Evolutionary conservation across 1,140 invertebrate species (phyloP).

Genomic region (Zaprionus lachaisei): DNA sequence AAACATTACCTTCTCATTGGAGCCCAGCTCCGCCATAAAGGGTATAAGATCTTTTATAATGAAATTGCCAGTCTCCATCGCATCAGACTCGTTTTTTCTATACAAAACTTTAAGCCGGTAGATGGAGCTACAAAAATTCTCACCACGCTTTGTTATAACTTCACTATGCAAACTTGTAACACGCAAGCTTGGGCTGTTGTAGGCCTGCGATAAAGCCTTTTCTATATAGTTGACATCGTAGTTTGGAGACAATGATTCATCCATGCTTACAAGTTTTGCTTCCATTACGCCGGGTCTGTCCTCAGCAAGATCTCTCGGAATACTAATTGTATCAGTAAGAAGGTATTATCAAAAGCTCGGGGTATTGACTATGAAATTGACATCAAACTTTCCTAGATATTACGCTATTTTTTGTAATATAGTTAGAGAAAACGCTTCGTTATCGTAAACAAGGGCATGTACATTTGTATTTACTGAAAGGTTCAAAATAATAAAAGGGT

Average conservation of each 20-base stretch:
- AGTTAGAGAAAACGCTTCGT: neutral
- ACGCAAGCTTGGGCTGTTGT: slow-evolving; percentile 36
- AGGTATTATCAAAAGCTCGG: neutral
- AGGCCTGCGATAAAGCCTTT: slow-evolving; percentile 53
- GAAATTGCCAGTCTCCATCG: slow-evolving; percentile 36
- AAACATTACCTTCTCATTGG: slow-evolving; percentile 62
- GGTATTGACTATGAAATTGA: neutral
- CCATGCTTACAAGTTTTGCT: slow-evolving; percentile 9
- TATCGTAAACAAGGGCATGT: neutral
- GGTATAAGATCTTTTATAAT: slow-evolving; percentile 65
- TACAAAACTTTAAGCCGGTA: slow-evolving; percentile 57
- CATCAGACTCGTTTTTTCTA: slow-evolving; percentile 26
- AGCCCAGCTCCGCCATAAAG: slow-evolving; percentile 50
- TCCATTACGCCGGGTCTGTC: neutral
- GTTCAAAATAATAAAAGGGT: no score
- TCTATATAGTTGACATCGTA: slow-evolving; percentile 42
- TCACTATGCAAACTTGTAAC: slow-evolving; percentile 49
- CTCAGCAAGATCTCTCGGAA: neutral
- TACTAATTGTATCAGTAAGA: neutral
- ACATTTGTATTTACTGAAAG: no score
- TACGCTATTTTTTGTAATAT: neutral
- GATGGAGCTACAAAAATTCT: slow-evolving; percentile 72
- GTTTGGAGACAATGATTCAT: slow-evolving; percentile 13
- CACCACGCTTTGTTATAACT: slow-evolving; percentile 47
- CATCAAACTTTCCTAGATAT: neutral